A percentile compares a stretch with the other conserved stretches of the same genome.
These are phyloP conservation scores for Stichodactyla mertensii DNA, from an alignment of 64 coral and sea anemone genomes.

Conservation along the genomic window DNA sequence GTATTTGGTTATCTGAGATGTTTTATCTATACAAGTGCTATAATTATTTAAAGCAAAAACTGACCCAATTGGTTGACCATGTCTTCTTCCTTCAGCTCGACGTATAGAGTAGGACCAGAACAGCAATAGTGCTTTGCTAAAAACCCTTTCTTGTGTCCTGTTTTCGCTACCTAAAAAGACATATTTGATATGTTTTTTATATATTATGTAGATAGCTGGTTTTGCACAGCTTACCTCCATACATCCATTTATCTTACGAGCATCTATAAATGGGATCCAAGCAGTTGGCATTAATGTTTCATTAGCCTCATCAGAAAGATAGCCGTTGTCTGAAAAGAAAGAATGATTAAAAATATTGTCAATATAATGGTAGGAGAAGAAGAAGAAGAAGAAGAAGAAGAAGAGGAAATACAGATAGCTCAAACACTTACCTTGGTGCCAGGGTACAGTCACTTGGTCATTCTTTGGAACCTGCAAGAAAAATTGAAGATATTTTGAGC, in stretches of 20 bases:
- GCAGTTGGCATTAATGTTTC: conserved; percentile 61
- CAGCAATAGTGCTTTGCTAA: conserved; percentile 80
- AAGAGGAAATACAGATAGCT: no score
- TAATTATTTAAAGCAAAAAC: background rate
- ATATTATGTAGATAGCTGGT: no score
- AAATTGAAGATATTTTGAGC: background rate
- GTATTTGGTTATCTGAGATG: background rate
- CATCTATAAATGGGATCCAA: conserved; percentile 72
- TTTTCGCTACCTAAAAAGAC: conserved; percentile 46
- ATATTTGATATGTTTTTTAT: background rate
- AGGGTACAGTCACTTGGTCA: conserved; percentile 69
- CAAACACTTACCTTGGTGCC: conserved; percentile 61
- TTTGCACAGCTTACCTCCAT: conserved; percentile 48
- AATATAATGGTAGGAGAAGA: background rate
- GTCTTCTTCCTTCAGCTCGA: conserved; percentile 59
- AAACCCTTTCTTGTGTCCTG: conserved; percentile 59
- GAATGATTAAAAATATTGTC: background rate
- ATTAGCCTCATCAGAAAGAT: conserved; percentile 52
- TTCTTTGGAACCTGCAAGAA: conserved; percentile 66
- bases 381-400: no score
- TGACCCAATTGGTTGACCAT: conserved; percentile 69
- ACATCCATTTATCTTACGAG: conserved; percentile 60
- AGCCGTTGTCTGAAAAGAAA: conserved; percentile 39
- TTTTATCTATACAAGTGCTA: background rate
- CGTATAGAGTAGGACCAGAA: conserved; percentile 75